Percentiles rank a stretch among this genome's conserved stretches.
These are phyloP conservation scores for Drosophila histrio DNA, from an alignment of 2,888 invertebrate genomes.

Conservation along the genomic window DNA sequence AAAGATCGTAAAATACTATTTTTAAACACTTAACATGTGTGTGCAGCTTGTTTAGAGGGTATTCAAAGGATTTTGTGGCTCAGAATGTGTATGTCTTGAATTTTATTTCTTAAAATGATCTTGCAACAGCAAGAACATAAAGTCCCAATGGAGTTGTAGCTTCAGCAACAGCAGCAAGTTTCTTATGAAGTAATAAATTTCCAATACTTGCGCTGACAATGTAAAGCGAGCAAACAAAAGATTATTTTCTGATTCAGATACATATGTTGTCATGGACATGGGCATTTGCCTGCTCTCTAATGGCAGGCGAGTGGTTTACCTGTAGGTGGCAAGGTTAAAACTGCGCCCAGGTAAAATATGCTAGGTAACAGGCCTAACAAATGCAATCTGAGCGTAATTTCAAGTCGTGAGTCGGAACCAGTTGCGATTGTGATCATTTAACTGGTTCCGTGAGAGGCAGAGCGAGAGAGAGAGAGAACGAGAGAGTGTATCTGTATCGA, in stretches of 20 bases:
- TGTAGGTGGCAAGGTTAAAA: constrained; percentile 47
- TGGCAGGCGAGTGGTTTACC: constrained; percentile 29
- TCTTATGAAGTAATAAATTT: constrained; percentile 73
- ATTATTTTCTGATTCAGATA: constrained; percentile 55
- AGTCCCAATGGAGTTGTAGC: constrained; percentile 31
- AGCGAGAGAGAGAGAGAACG: constrained; percentile 1
- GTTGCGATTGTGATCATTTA: constrained; percentile 55
- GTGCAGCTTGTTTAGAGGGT: too few relatives aligned
- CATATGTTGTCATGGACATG: constrained; percentile 26
- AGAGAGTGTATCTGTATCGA: constrained; percentile 1
- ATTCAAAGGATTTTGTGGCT: neutral
- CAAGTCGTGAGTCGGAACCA: constrained; percentile 62
- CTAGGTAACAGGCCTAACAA: constrained; percentile 43
- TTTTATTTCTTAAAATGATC: constrained; percentile 5
- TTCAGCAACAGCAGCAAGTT: constrained; percentile 49
- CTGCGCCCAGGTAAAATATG: constrained; percentile 53
- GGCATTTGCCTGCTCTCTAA: constrained; percentile 41
- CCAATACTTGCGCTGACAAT: constrained; percentile 39
- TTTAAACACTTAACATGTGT: too few relatives aligned
- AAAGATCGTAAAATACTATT: too few relatives aligned
- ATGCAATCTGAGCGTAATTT: constrained; percentile 67
- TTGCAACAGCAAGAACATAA: neutral
- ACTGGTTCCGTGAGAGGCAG: constrained; percentile 48
- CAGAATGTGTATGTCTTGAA: constrained; percentile 1
- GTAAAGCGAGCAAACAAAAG: constrained; percentile 41